Conservation (phyloP, 2,113 vertebrate genomes). For the Chaetorhynchus papuensis region DNA sequence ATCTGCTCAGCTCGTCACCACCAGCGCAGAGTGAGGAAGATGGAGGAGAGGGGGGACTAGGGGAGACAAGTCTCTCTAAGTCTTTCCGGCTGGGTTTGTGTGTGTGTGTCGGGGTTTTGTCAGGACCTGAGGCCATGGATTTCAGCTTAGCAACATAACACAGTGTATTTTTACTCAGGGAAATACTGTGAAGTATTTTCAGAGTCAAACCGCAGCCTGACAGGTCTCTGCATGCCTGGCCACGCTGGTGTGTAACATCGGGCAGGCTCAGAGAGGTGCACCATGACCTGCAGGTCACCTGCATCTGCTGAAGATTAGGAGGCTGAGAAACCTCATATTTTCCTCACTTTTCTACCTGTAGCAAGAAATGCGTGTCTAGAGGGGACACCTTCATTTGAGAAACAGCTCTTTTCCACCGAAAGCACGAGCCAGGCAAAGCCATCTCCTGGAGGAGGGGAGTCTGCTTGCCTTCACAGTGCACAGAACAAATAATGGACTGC, state of each 20-base stretch:
- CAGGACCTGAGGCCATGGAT: neutral
- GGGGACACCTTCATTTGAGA: neutral
- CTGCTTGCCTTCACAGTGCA: neutral
- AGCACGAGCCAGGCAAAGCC: neutral
- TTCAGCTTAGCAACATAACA: neutral
- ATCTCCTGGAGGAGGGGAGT: neutral
- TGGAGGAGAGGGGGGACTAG: neutral
- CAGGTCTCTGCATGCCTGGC: neutral
- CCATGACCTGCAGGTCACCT: rapidly evolving
- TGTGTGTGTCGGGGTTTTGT: neutral
- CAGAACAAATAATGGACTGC: neutral
- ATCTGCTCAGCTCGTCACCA: slow-evolving; percentile 45
- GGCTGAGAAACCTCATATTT: neutral
- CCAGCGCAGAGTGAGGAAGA: neutral
- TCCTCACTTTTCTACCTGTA: neutral
- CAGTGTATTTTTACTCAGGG: neutral
- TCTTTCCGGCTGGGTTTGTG: neutral
- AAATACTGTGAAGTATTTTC: neutral
- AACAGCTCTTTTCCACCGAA: neutral
- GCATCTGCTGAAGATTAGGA: neutral
- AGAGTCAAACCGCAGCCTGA: neutral
- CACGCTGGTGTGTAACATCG: neutral
- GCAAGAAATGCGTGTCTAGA: neutral
- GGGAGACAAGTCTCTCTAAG: neutral
- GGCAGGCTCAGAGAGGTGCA: neutral